Evolutionary conservation across 2,113 vertebrate species (phyloP).

Genomic region (Gorsachius goisagi): DNA sequence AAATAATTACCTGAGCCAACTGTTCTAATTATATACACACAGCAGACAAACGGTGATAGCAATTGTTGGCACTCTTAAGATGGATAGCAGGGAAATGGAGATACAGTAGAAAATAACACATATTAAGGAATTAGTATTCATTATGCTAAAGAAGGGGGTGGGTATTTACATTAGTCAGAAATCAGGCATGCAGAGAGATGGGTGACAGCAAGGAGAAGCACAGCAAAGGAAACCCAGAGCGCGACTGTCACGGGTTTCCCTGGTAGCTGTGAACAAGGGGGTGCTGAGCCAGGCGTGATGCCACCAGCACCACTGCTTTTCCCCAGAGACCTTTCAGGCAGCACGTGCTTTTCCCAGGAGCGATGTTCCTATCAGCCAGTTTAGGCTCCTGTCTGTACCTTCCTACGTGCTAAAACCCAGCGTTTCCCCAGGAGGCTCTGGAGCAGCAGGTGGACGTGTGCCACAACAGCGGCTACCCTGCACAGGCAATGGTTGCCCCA

Average conservation of each 20-base stretch:
- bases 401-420: not conserved
- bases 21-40: slow-evolving; percentile 55
- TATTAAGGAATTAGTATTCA: slow-evolving; percentile 26
- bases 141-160: not conserved
- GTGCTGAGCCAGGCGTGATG: not conserved
- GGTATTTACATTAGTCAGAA: slow-evolving; percentile 24
- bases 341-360: not conserved
- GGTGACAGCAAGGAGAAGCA: not conserved
- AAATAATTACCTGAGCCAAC: slow-evolving; percentile 46
- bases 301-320: not conserved
- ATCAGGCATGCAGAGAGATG: slow-evolving; percentile 17
- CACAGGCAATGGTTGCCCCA: rapidly evolving
- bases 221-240: not conserved
- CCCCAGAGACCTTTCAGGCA: not conserved
- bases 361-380: not conserved
- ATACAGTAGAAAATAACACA: slow-evolving; percentile 14
- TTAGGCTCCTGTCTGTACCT: not conserved
- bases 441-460: not conserved
- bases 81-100: not conserved
- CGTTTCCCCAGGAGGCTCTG: not conserved
- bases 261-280: not conserved
- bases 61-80: not conserved
- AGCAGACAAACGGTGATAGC: slow-evolving; percentile 9
- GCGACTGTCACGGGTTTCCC: not conserved
- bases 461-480: not conserved